Evolutionary conservation across 1,140 invertebrate species (phyloP), one percentile per base, ranked within the genome.

Genomic region (Phortica variegata): DNA sequence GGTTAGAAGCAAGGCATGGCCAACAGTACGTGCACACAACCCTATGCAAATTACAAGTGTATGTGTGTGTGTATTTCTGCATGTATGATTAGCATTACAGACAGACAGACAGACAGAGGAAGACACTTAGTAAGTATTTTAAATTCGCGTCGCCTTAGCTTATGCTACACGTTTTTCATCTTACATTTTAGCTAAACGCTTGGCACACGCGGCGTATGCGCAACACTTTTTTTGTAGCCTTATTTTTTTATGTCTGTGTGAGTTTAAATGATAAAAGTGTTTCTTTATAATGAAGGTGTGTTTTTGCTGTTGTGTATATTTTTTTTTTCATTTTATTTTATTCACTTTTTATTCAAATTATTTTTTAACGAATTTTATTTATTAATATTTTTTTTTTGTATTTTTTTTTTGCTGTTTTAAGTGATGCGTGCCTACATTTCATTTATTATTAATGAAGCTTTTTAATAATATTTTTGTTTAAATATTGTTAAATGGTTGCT

Each of bases 191-290:
- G 12, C 29, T 8, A 12, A 31, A 31, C 29, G 29, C 12, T n/a
- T 19, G 16, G 49, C 33, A 32, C 56, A 57, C 41, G 53, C 34
- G 49, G 53, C 60, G 60, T 63, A 63, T 60, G 56, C 20, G 60
- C 58, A 53, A 59, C 47, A 34, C 10, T 26, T 26, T 26, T 26
- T n/a, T n/a, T n/a, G n/a, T n/a, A n/a, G n/a, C n/a, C n/a, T n/a
- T n/a, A n/a, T n/a, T n/a, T n/a, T n/a, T n/a, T n/a, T n/a, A n/a
- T n/a, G n/a, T n/a, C n/a, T n/a, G n/a, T n/a, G n/a, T n/a, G n/a
- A n/a, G n/a, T n/a, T n/a, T n/a, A n/a, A n/a, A n/a, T n/a, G n/a
- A n/a, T n/a, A n/a, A n/a, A n/a, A 29, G 26, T 12, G 6, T 12
- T 29, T 29, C 26, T 29, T 29, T 29, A 7, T 29, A 29, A 34